Base-by-base conservation (phyloP, 2,888 invertebrate species). In the Synergus gifuensis region DNA sequence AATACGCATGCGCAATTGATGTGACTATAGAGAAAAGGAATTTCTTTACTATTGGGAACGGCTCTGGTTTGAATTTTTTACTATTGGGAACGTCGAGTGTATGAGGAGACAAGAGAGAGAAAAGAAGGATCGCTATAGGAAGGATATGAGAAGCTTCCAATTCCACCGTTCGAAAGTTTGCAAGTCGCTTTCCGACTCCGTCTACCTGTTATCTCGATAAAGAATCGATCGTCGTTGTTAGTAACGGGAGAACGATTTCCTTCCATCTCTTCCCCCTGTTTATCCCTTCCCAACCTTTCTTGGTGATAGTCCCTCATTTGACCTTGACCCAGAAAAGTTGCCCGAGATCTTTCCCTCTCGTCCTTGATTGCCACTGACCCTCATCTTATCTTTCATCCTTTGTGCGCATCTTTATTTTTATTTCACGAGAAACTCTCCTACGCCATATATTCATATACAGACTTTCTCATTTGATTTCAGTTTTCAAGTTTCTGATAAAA, bases 321-420 rank as follows among this genome's bases (percentile, higher is more conserved):
- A 90, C 90, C 91, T 90, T 91, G 91, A 91, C 90, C 90, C 86
- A 91, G 79, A 88, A 85, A 86, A 86, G 78, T 81, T 83, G 86
- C 86, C 86, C 86, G 87, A 89, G 89, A 90, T 89, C 88, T 89
- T 84, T 84, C 85, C 82, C 84, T 81, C 86, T 82, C 83, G 69
- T 64, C 76, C 82, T 87, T 85, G 86, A 88, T 87, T 87, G 85
- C 87, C 87, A 83, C 85, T 83, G 86, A 86, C 85, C 84, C 85
- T 54, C 8, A 79, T 77, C 73, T 66, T 77, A 22, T 28, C 22
- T n/a, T 54, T n/a, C 2, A 54, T 54, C n/a, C n/a, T 54, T n/a
- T 54, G 5, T n/a, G n/a, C n/a, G n/a, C n/a, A 54, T 54, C 2
- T 54, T 54, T n/a, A 54, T 54, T 9, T n/a, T n/a, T 28, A 28